Base-by-base conservation (phyloP, 92 coral and sea anemone species). In the Muricea muricata region DNA sequence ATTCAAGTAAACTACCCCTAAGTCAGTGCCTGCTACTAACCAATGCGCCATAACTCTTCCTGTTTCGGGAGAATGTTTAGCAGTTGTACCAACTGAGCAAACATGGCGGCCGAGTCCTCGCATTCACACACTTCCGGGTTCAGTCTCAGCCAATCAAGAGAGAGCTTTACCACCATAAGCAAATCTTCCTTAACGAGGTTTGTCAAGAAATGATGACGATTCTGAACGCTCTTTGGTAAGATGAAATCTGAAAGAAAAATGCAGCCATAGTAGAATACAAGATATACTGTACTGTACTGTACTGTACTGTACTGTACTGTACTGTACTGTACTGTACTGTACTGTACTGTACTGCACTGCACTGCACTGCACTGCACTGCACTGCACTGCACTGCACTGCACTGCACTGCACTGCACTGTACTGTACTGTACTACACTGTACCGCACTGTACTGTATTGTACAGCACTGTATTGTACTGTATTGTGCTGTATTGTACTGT, bases 121-220 rank as follows among this genome's bases (percentile, higher is more conserved):
- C 99, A 97, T 24, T 93, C 93, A n/a, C 93, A 70, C 20, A 92
- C 87, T 45, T 97, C 97, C 31, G 93, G 92, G 79, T 97, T 93
- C 68, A 89, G 90, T 65, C 92, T 75, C 57, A 97, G 93, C 99
- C 99, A 97, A 88, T 97, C 98, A 67, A 92, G 89, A 85, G 89
- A 69, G 37, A 94, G 90, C 70, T 97, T 97, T 76, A 97, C 75
- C 1, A 97, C 93, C 29, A 95, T 92, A 11, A 97, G 73, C 4
- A 97, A 90, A 60, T 91, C 91, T 54, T 92, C 96, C 26, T 89
- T 91, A 1, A 89, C 93, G 15, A 90, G 78, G 45, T 87, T 89
- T 55, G 84, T 92, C 78, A 92, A 33, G 56, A 92, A 37, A 78
- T 78, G 83, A 75, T 75, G 80, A 39, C 65, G 70, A 13, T 3